Evolutionary conservation across 1,140 invertebrate species (phyloP).

Genomic region (Harlomillsia oculata): DNA sequence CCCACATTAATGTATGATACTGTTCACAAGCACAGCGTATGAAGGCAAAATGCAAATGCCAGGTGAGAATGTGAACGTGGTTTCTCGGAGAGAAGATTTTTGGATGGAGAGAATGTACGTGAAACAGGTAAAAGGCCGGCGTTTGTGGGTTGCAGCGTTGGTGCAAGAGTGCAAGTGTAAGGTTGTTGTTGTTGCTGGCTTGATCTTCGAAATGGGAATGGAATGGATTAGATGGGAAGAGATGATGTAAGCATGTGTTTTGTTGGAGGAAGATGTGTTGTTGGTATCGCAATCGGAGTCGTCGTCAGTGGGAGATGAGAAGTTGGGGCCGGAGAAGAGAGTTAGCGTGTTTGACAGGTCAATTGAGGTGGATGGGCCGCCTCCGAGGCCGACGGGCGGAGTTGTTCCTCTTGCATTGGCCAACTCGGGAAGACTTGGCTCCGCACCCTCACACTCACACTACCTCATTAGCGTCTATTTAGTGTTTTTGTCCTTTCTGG

Average conservation of each 20-base stretch:
- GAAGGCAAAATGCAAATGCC: too few species aligned
- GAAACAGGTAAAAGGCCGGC: too few species aligned
- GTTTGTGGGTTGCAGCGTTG: too few species aligned
- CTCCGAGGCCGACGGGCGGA: constrained; percentile 28
- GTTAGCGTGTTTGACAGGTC: constrained; percentile 34
- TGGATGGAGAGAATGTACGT: too few species aligned
- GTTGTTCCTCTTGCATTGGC: constrained; percentile 26
- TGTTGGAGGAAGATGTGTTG: too few species aligned
- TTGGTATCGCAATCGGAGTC: too few species aligned
- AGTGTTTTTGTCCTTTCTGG: constrained; percentile 33
- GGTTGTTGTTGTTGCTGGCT: neutral
- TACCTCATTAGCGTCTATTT: constrained; percentile 37
- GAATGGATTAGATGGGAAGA: neutral
- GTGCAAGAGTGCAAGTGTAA: neutral
- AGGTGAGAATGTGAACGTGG: too few species aligned
- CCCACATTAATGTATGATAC: too few species aligned
- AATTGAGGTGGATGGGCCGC: constrained; percentile 32
- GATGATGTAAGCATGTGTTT: neutral
- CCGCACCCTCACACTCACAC: constrained; percentile 9
- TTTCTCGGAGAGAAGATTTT: too few species aligned
- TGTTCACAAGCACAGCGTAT: too few species aligned
- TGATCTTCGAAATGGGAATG: neutral
- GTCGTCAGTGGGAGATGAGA: constrained; percentile 2
- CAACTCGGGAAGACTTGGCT: neutral
- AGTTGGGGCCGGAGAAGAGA: constrained; percentile 5